phyloP scores from a whole-genome alignment of 2,113 vertebrate genomes.

The Uria lomvia region DNA sequence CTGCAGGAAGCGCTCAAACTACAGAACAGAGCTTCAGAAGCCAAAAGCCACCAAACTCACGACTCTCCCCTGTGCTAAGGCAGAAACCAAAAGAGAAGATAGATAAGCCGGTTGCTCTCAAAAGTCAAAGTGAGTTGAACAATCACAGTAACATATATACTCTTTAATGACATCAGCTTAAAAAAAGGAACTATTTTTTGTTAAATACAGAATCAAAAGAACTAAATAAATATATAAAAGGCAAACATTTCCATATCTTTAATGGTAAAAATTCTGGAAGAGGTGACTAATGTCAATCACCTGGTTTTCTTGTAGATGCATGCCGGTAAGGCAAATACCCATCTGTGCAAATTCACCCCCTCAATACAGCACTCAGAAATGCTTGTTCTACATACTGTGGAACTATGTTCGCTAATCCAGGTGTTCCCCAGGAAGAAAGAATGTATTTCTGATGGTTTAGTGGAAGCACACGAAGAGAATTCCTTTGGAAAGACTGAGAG shows the following conservation, averaged over 20 bases:
- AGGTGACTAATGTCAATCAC: not conserved
- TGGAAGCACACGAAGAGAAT: not conserved
- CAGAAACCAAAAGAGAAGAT: not conserved
- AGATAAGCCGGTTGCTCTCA: not conserved
- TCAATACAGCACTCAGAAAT: not conserved
- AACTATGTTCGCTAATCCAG: not conserved
- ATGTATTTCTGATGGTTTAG: not conserved
- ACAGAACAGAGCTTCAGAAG: not conserved
- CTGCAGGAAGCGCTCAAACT: not conserved
- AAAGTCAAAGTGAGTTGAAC: not conserved
- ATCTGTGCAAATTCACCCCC: not conserved
- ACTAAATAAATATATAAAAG: not conserved
- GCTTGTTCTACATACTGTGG: not conserved
- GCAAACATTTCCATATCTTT: not conserved
- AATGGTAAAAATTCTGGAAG: not conserved
- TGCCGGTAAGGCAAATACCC: not conserved
- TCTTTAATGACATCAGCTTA: not conserved
- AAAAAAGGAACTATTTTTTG: not conserved
- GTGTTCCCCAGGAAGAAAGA: not conserved
- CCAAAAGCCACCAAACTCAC: not conserved
- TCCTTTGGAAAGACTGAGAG: not conserved
- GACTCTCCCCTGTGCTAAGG: not conserved
- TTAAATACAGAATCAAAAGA: not conserved
- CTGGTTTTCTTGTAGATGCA: not conserved
- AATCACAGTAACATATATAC: not conserved